These are phyloP conservation scores for Maniola jurtina DNA, from an alignment of 1,140 invertebrate species.

Conservation along the genomic window DNA sequence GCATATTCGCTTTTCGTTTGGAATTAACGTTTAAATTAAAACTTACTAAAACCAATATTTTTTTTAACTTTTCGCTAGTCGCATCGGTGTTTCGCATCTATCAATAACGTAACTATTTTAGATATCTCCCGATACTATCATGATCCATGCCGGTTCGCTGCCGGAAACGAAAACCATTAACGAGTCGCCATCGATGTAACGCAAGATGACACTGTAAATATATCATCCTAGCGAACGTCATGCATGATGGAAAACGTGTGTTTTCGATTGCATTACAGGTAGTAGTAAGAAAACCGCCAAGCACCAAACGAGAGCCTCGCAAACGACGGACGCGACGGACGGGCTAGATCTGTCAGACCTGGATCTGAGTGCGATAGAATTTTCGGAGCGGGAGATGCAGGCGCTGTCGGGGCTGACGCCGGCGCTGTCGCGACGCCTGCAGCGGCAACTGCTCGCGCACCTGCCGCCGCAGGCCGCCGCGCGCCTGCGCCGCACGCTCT, in stretches of 20 bases:
- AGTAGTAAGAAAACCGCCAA: conserved; percentile 65
- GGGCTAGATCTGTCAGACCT: conserved; percentile 82
- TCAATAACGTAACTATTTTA: conserved; percentile 22
- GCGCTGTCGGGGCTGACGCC: conserved; percentile 83
- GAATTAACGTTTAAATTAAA: conserved; percentile 51
- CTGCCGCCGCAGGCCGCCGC: conserved; percentile 81
- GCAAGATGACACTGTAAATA: conserved; percentile 61
- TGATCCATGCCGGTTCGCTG: conserved; percentile 19
- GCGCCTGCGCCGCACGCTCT: conserved; percentile 81
- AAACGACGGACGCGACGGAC: conserved; percentile 63
- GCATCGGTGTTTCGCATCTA: conserved; percentile 46
- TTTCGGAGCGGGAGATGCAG: conserved; percentile 82
- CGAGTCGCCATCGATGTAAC: conserved; percentile 19
- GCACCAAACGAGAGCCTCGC: conserved; percentile 41
- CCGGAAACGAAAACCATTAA: conserved; percentile 16
- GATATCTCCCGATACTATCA: conserved; percentile 5
- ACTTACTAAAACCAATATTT: conserved; percentile 46
- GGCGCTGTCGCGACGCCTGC: conserved; percentile 81
- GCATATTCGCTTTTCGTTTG: conserved; percentile 64
- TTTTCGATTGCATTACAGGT: conserved; percentile 76
- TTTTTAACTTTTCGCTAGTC: conserved; percentile 64
- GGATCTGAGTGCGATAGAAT: conserved; percentile 81
- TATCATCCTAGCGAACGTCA: conserved; percentile 65
- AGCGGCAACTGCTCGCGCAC: conserved; percentile 82
- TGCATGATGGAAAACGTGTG: conserved; percentile 79